Conservation (phyloP, 2,113 vertebrate species). For the Cochlearius cochlearius region DNA sequence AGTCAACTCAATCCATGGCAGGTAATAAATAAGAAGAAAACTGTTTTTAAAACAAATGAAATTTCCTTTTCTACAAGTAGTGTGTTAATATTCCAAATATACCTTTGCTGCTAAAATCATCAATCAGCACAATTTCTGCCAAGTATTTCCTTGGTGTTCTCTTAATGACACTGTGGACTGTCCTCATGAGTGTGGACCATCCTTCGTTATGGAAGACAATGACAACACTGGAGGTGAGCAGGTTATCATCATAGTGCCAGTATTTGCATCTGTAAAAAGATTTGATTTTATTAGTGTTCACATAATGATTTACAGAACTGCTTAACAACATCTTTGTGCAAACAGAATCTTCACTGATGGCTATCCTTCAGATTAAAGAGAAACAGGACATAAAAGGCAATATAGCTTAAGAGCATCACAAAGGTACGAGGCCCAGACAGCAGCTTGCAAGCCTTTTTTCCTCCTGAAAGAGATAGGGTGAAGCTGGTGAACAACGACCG, state of each 20-base stretch:
- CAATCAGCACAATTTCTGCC: conserved; percentile 85
- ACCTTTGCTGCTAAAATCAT: conserved; percentile 88
- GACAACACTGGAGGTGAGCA: conserved; percentile 80
- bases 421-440: neutral
- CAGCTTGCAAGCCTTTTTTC: neutral
- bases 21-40: neutral
- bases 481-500: neutral
- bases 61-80: neutral
- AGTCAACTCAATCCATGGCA: neutral
- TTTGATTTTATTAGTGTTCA: neutral
- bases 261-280: conserved; percentile 80
- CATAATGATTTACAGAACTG: neutral
- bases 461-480: neutral
- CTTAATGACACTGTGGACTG: conserved; percentile 85
- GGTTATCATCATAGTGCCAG: conserved; percentile 83
- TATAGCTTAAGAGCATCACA: neutral
- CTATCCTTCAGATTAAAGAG: neutral
- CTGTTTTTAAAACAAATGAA: neutral
- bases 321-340: neutral
- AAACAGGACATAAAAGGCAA: neutral
- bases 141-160: conserved; percentile 82
- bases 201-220: conserved; percentile 87
- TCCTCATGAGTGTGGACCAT: conserved; percentile 86
- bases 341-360: neutral
- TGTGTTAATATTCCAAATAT: neutral